Conservation (phyloP, 2,113 vertebrate genomes). For the Marcusenius ussheri region DNA sequence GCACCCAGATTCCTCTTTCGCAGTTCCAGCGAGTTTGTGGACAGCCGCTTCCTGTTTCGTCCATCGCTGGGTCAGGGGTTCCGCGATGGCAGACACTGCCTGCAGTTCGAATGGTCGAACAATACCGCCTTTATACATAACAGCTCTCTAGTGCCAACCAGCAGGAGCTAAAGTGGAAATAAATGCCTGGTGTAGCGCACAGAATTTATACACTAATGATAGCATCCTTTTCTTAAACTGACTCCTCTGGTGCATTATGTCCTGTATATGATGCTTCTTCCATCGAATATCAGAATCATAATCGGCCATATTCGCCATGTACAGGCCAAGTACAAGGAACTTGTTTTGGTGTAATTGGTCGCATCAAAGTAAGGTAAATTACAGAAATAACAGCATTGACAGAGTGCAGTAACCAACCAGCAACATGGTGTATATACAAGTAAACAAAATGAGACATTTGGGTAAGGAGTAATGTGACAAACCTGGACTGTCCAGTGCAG, state of each 20-base stretch:
- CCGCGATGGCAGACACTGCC: constrained; percentile 20
- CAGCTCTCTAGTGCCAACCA: constrained; percentile 18
- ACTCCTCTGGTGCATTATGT: background rate
- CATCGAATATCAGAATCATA: background rate
- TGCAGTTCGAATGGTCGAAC: constrained; percentile 18
- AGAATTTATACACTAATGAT: background rate
- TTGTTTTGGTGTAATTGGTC: background rate
- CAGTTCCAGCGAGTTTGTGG: constrained; percentile 10
- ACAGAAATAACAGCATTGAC: background rate
- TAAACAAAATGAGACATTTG: background rate
- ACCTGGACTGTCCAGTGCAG: background rate
- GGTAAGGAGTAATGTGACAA: background rate
- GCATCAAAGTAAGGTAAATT: background rate
- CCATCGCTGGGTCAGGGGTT: constrained; percentile 25
- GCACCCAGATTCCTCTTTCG: constrained; percentile 4
- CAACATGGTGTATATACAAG: background rate
- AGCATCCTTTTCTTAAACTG: background rate
- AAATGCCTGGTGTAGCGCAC: background rate
- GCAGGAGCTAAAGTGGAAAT: constrained; percentile 9
- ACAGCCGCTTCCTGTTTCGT: constrained; percentile 29
- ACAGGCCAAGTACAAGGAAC: background rate
- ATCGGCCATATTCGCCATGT: background rate
- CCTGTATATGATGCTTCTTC: background rate
- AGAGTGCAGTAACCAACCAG: background rate
- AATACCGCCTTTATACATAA: constrained; percentile 34